These are phyloP conservation scores for Pantherophis guttatus DNA, from an alignment of 2,113 vertebrate genomes.

Conservation along the genomic window DNA sequence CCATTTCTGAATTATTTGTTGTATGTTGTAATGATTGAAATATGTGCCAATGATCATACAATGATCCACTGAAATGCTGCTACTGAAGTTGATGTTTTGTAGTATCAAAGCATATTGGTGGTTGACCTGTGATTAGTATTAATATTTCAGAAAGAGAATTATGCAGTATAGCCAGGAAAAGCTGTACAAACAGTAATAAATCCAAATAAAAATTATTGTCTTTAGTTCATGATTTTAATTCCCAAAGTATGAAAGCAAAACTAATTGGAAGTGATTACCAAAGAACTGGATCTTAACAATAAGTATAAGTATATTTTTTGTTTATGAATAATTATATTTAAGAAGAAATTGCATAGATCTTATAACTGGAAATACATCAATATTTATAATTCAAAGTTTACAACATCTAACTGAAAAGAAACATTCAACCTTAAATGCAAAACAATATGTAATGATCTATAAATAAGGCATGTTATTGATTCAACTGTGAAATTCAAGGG, in stretches of 20 bases:
- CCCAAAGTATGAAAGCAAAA: constrained; percentile 59
- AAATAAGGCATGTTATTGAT: constrained; percentile 52
- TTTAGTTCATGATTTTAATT: constrained; percentile 29
- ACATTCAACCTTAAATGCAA: constrained; percentile 36
- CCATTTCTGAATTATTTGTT: background rate
- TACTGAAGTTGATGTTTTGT: background rate
- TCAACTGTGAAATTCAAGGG: constrained; percentile 35
- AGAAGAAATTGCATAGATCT: constrained; percentile 65
- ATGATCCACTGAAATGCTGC: background rate
- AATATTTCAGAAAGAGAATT: background rate
- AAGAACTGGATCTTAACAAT: constrained; percentile 51
- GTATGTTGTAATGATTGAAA: background rate
- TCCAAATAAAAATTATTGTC: constrained; percentile 58
- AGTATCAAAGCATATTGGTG: background rate
- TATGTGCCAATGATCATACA: background rate
- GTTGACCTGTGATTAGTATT: background rate
- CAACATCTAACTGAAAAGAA: constrained; percentile 48
- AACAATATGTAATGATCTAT: constrained; percentile 44
- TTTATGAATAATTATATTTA: constrained; percentile 47
- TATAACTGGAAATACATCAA: constrained; percentile 48
- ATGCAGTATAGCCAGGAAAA: background rate
- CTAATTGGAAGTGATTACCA: constrained; percentile 62
- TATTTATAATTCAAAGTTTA: constrained; percentile 50
- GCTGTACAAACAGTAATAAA: constrained; percentile 42
- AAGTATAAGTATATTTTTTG: constrained; percentile 41